A percentile compares a stretch with the other conserved stretches of the same genome.
Conservation (phyloP, 2,888 invertebrate genomes). For the Harpagoxenus sublaevis region DNA sequence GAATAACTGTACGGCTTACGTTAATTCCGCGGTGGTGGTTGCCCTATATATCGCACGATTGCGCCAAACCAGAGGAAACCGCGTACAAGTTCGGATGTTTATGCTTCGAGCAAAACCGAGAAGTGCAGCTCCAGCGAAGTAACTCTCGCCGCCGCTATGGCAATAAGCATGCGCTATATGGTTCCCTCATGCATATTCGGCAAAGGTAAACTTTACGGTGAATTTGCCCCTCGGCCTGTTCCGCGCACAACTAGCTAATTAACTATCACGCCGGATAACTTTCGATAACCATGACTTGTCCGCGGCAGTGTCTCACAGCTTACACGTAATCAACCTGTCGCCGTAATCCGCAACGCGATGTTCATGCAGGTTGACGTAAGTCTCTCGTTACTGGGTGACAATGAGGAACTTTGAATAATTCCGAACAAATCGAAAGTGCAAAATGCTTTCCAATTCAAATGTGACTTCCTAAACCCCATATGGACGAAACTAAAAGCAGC, state of each 20-base stretch:
- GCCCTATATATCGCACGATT: conserved; percentile 46
- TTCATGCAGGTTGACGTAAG: conserved; percentile 52
- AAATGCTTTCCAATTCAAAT: conserved; percentile 37
- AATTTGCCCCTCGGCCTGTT: conserved; percentile 32
- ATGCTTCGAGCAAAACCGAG: conserved; percentile 57
- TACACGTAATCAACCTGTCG: conserved; percentile 74
- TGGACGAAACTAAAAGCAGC: conserved; percentile 16
- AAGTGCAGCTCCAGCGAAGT: conserved; percentile 27
- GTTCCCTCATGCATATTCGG: conserved; percentile 57
- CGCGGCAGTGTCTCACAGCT: not conserved
- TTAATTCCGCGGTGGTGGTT: conserved; percentile 46
- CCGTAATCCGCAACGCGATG: conserved; percentile 7
- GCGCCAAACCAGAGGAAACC: conserved; percentile 36
- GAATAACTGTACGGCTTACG: conserved; percentile 55
- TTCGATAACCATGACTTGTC: conserved; percentile 36
- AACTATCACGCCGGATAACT: conserved; percentile 74
- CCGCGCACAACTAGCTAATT: conserved; percentile 68
- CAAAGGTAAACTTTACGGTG: conserved; percentile 39
- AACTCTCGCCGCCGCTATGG: conserved; percentile 14
- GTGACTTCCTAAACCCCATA: not conserved
- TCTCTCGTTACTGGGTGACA: not conserved
- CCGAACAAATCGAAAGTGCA: conserved; percentile 19
- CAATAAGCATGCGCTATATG: conserved; percentile 43
- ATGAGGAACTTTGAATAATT: conserved; percentile 26
- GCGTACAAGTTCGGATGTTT: conserved; percentile 60